Base-by-base conservation (phyloP, 1,140 invertebrate species). In the Diploscapter pachys region DNA sequence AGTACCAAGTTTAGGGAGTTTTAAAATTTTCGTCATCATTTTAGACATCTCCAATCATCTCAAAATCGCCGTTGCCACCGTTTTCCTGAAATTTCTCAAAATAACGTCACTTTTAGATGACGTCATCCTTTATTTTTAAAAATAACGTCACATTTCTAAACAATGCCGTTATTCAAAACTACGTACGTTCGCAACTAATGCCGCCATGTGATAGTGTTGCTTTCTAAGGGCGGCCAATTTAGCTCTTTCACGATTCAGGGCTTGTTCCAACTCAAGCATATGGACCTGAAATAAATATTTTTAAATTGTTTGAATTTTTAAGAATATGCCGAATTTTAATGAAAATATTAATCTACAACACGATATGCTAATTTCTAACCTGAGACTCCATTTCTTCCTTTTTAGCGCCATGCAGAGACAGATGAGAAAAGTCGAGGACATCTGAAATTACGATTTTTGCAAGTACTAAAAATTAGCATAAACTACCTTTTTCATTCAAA, bases 401-500 rank as follows among this genome's bases (percentile, higher is more conserved):
- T 85, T 98, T 96, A 0, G 95, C 92, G 86, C 96, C 93, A 85
- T 97, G 95, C 68, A 98, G 88, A 68, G 92, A 92, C 69, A 99
- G 85, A 79, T 92, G 91, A 3, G 91, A 91, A 81, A 97, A 91
- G 87, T 98, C 95, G 78, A 96, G 89, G 75, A 93, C 92, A 80
- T 93, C 93, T 92, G 87, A 50, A 88, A 88, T 11, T 57, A 2
- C n/a, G 0, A 54, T n/a, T 6, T n/a, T 8, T 75, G 50, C 2
- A 11, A 9, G 62, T 13, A 51, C 64, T 68, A 48, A n/a, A 68
- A 80, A 74, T 31, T 31, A 31, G 31, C 31, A 67, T 61, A 49
- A n/a, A 11, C 81, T 85, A 92, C 92, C 90, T 81, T 90, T 90
- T 85, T 96, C 93, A 82, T 95, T 93, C 51, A 96, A 89, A 73